phyloP scores from a whole-genome alignment of 2,888 invertebrate genomes.

The Eueremaeus valkanovi region DNA sequence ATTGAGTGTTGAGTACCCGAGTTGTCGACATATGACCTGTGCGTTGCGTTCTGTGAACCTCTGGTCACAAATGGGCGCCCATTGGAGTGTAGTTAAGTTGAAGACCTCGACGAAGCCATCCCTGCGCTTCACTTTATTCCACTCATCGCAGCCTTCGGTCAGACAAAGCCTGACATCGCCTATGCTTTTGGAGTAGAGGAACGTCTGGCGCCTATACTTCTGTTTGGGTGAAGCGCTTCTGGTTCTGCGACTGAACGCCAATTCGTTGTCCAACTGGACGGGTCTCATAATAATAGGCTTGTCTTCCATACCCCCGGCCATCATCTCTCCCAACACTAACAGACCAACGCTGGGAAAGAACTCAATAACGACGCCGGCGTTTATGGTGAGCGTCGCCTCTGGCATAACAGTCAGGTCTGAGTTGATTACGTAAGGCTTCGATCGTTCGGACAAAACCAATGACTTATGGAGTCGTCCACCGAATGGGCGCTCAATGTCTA shows the following conservation, averaged over 20 bases:
- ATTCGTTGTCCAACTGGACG: conserved; percentile 33
- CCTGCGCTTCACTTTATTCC: conserved; percentile 50
- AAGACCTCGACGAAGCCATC: conserved; percentile 92
- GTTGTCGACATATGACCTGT: conserved; percentile 88
- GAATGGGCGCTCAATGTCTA: conserved; percentile 58
- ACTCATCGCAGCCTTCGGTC: conserved; percentile 45
- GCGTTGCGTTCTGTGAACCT: conserved; percentile 95
- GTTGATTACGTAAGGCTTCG: conserved; percentile 70
- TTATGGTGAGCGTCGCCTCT: conserved; percentile 74
- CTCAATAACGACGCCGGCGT: conserved; percentile 83
- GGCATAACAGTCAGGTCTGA: conserved; percentile 98
- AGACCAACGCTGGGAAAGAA: conserved; percentile 95
- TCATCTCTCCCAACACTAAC: conserved; percentile 81
- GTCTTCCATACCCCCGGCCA: conserved; percentile 67
- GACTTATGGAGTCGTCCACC: conserved; percentile 71
- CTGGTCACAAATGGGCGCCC: conserved; percentile 93
- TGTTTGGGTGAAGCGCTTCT: background rate
- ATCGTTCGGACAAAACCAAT: conserved; percentile 60
- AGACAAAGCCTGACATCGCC: conserved; percentile 47
- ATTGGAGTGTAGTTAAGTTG: conserved; percentile 89
- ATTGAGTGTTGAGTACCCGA: conserved; percentile 83
- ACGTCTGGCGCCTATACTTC: background rate
- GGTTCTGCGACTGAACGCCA: background rate
- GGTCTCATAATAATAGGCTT: conserved; percentile 49
- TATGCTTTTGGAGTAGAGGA: conserved; percentile 12